These are phyloP conservation scores for Copsychus sechellarum DNA, from an alignment of 2,113 vertebrate species.

Conservation along the genomic window DNA sequence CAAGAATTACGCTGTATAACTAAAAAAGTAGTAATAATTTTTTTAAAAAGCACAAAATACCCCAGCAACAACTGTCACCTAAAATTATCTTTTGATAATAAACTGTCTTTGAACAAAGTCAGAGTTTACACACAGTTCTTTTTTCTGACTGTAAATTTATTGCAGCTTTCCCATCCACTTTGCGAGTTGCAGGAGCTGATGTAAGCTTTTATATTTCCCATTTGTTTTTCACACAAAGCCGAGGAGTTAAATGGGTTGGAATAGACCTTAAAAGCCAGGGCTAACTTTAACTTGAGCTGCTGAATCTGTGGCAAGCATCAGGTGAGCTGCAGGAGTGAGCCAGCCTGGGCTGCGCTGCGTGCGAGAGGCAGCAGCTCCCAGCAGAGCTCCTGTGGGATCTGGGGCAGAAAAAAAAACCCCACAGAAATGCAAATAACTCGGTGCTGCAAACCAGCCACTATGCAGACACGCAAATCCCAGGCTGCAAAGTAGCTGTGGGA, in stretches of 20 bases:
- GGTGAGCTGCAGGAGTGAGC: neutral
- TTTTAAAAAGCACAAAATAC: neutral
- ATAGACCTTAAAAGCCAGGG: conserved; percentile 14
- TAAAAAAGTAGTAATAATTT: conserved; percentile 7
- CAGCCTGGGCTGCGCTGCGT: neutral
- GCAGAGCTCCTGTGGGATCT: neutral
- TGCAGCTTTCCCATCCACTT: neutral
- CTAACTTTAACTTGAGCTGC: neutral
- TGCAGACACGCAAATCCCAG: neutral
- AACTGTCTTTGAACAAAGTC: neutral
- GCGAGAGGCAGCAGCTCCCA: neutral
- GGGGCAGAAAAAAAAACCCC: neutral
- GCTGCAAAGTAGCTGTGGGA: neutral
- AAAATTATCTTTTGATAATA: conserved; percentile 3
- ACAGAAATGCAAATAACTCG: neutral
- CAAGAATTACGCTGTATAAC: neutral
- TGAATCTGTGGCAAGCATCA: neutral
- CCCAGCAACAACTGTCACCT: neutral
- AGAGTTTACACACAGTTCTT: neutral
- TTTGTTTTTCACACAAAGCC: conserved; percentile 4
- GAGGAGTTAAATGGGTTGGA: conserved; percentile 41
- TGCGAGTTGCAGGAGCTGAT: neutral
- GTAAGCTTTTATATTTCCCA: conserved; percentile 14
- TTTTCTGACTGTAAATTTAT: neutral
- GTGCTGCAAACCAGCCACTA: neutral